Evolutionary conservation across 1,140 invertebrate species (phyloP).

Genomic region (Heliconius hewitsoni): DNA sequence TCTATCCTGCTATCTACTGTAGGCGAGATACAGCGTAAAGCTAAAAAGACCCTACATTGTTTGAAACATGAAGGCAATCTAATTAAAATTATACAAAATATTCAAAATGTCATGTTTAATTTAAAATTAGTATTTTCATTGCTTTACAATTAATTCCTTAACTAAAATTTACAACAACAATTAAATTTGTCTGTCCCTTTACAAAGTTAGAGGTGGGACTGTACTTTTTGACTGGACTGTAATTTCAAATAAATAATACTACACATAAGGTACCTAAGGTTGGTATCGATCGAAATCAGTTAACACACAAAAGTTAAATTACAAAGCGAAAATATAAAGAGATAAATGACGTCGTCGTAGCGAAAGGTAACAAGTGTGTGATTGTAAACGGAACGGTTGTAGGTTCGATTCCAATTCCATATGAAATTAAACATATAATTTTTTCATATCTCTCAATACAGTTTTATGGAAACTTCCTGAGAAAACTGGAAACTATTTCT

Average conservation of each 20-base stretch:
- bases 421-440: too few relatives aligned
- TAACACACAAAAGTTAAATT: background rate
- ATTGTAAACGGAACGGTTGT: too few relatives aligned
- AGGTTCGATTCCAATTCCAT: too few relatives aligned
- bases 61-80: background rate
- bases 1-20: too few relatives aligned
- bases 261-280: background rate
- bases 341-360: too few relatives aligned
- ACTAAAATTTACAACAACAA: background rate
- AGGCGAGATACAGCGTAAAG: too few relatives aligned
- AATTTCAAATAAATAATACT: background rate
- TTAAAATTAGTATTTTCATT: constrained; percentile 1
- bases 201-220: background rate
- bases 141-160: constrained; percentile 1
- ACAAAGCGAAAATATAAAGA: background rate
- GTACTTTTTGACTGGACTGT: background rate
- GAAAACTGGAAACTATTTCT: too few relatives aligned
- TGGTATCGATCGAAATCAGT: background rate
- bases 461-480: too few relatives aligned
- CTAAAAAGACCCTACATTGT: too few relatives aligned
- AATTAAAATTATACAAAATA: constrained; percentile 1
- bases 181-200: constrained; percentile 9
- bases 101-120: background rate
- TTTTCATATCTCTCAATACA: too few relatives aligned
- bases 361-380: too few relatives aligned